phyloP scores from a whole-genome alignment of 2,797 vertebrate species.

The Luscinia luscinia region DNA sequence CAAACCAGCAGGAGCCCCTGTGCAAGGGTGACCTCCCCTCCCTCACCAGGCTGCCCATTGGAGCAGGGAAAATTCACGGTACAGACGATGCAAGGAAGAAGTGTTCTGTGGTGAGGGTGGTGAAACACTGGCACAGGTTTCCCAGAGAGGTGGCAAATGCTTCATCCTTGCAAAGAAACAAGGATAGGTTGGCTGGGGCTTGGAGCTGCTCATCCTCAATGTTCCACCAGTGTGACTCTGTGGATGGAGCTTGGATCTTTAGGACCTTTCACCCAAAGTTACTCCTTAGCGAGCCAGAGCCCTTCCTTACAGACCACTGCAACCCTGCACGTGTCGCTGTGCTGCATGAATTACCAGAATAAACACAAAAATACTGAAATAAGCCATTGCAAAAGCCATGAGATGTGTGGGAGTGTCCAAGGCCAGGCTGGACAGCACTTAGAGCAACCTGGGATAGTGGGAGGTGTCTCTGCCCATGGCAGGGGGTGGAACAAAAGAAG shows the following conservation, averaged over 20 bases:
- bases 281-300: not conserved
- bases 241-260: not conserved
- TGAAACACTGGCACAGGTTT: not conserved
- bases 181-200: no score
- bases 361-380: not conserved
- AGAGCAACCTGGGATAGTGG: rapidly evolving
- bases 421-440: rapidly evolving
- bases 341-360: not conserved
- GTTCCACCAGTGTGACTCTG: not conserved
- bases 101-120: not conserved
- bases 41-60: rapidly evolving
- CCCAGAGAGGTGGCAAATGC: not conserved
- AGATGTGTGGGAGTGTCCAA: not conserved
- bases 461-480: not conserved
- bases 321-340: rapidly evolving
- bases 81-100: rapidly evolving
- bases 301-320: not conserved
- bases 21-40: not conserved
- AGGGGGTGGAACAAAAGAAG: not conserved
- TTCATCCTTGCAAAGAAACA: not conserved
- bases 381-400: not conserved
- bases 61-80: not conserved
- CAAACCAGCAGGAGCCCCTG: not conserved
- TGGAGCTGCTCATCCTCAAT: constrained; percentile 4
- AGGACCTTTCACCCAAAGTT: not conserved